Evolutionary conservation across 2,888 invertebrate species (phyloP), one percentile per base, ranked within the genome.

Genomic region (Phrixothrix hirtus): DNA sequence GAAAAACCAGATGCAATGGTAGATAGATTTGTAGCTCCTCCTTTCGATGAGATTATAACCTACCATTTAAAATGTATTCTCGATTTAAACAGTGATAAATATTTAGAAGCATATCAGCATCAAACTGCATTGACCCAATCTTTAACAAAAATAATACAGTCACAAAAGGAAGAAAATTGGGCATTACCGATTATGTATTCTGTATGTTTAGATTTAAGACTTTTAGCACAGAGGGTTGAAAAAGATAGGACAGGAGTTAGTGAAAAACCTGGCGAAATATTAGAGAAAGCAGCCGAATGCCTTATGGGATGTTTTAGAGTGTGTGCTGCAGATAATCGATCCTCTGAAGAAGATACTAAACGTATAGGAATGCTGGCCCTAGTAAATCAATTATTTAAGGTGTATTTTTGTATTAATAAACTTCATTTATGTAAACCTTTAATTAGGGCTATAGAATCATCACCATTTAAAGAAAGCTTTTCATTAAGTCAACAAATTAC

Each of bases 361-460:
- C 86, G 95, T 67, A 85, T 95, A 78, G 98, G 97, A 48, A 97
- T 99, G 94, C 77, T 99, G 63, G 89, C 89, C 66, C 80, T 99
- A 55, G 95, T 98, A 0, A 99, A 99, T 78, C 98, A 99, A 74
- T 81, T 99, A 2, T 92, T 99, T 62, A 97, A 98, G 78, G 88
- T 92, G n/a, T 77, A 77, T 61, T 77, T 76, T 63, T 85, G 92
- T 65, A 97, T 97, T 63, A 91, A 91, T 70, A 90, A 92, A 69
- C 75, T 93, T 11, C 92, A 93, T 77, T 76, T 93, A 39, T 92
- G 92, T 74, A 97, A 93, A 75, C 98, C 99, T 0, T 79, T 99
- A 27, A 95, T 98, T 61, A 83, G 98, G 61, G 97, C 98, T 0
- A 96, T 99, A 57, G 98, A 98, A 67, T 92, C 94, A 10, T 89